phyloP scores from a whole-genome alignment of 2,888 invertebrate species.

The Drosophila phalerata region DNA sequence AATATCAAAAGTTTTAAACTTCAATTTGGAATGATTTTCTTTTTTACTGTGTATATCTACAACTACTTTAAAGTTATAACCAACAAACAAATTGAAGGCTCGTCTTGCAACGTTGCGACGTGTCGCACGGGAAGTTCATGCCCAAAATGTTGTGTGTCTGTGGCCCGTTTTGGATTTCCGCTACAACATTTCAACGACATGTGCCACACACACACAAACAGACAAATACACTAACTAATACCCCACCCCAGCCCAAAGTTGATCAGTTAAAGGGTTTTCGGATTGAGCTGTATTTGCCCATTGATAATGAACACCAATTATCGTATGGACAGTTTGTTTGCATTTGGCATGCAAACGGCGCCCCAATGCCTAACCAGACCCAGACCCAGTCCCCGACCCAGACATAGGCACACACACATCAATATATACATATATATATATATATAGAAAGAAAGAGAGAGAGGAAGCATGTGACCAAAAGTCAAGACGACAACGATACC shows the following conservation, averaged over 20 bases:
- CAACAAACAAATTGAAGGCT: constrained; percentile 13
- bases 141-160: constrained; percentile 47
- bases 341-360: constrained; percentile 64
- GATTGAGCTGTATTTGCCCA: constrained; percentile 75
- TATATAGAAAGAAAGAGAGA: background rate
- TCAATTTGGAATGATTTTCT: too few relatives aligned
- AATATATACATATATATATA: background rate
- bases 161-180: constrained; percentile 72
- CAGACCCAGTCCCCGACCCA: constrained; percentile 8
- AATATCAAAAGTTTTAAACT: too few relatives aligned
- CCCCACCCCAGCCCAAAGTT: background rate
- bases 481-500: constrained; percentile 17
- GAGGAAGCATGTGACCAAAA: constrained; percentile 35
- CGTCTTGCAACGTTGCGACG: constrained; percentile 12
- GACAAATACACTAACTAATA: background rate
- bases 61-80: background rate
- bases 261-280: constrained; percentile 70
- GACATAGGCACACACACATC: constrained; percentile 1
- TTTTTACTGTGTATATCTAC: too few relatives aligned
- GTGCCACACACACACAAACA: constrained; percentile 12
- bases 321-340: constrained; percentile 52
- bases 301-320: constrained; percentile 79
- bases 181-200: constrained; percentile 53
- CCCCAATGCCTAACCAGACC: constrained; percentile 47
- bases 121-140: constrained; percentile 70